phyloP scores from a whole-genome alignment of 1,140 invertebrate genomes.

The Dendroctonus ponderosae region DNA sequence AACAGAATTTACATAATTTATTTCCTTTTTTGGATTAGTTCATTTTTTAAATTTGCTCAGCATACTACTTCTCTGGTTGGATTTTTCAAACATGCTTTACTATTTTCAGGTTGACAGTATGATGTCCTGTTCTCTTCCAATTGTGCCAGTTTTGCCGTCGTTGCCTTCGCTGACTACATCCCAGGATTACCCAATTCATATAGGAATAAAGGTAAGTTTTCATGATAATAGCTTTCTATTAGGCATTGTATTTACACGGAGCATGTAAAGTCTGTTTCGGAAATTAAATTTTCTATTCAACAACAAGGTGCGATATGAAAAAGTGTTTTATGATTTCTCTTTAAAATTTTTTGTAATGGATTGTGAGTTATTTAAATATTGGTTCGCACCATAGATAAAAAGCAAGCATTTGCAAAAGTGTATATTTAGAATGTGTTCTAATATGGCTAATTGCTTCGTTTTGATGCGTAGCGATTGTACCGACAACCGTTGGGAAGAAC shows the following conservation, averaged over 20 bases:
- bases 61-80: not conserved
- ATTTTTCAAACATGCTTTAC: not conserved
- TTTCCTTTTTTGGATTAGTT: not conserved
- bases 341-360: too few relatives aligned
- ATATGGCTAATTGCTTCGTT: too few relatives aligned
- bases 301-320: too few relatives aligned
- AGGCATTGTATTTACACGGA: not conserved
- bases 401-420: too few relatives aligned
- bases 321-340: too few relatives aligned
- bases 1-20: not conserved
- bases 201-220: conserved; percentile 49
- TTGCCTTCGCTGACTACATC: conserved; percentile 42
- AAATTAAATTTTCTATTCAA: not conserved
- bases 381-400: too few relatives aligned
- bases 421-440: too few relatives aligned
- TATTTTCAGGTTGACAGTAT: conserved; percentile 50
- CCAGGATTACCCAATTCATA: conserved; percentile 48
- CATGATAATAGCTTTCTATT: not conserved
- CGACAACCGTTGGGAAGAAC: too few relatives aligned
- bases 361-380: too few relatives aligned
- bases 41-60: not conserved
- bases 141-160: conserved; percentile 48
- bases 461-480: too few relatives aligned
- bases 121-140: conserved; percentile 51
- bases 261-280: not conserved